Evolutionary conservation across 2,888 invertebrate species (phyloP).

Genomic region (Cryptocephalus moraei): DNA sequence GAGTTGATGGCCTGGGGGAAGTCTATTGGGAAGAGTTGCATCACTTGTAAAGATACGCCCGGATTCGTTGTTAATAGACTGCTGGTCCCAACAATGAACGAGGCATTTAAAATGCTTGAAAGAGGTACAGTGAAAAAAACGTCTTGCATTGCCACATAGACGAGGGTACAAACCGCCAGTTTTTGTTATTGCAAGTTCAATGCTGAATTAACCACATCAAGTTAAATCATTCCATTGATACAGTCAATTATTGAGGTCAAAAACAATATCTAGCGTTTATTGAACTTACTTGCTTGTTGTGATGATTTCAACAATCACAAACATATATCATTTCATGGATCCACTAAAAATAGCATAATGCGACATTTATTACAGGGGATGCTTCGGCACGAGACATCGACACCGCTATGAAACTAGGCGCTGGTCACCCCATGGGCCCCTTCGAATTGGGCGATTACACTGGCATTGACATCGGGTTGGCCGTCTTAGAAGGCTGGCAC

Average conservation of each 20-base stretch:
- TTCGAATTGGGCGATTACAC: constrained; percentile 76
- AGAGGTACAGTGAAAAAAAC: constrained; percentile 45
- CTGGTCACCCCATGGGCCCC: constrained; percentile 86
- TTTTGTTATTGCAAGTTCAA: too few relatives aligned
- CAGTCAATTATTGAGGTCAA: too few relatives aligned
- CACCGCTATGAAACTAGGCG: constrained; percentile 82
- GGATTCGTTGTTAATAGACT: constrained; percentile 87
- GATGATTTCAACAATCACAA: too few relatives aligned
- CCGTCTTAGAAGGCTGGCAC: constrained; percentile 72
- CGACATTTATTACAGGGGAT: constrained; percentile 42
- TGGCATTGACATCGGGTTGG: constrained; percentile 68
- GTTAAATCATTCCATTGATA: too few relatives aligned
- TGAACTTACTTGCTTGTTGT: too few relatives aligned
- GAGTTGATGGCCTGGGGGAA: constrained; percentile 71
- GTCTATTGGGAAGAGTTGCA: constrained; percentile 71
- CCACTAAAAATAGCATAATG: too few relatives aligned
- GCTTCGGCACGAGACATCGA: constrained; percentile 71
- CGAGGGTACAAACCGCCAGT: too few relatives aligned
- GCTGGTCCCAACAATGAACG: constrained; percentile 72
- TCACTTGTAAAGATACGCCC: constrained; percentile 84
- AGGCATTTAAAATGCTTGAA: constrained; percentile 71
- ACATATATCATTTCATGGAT: too few relatives aligned
- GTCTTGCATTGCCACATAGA: too few relatives aligned
- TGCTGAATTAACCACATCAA: too few relatives aligned
- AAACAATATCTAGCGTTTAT: too few relatives aligned